These are phyloP conservation scores for Brevipalpus yothersi DNA, from an alignment of 1,140 invertebrate genomes.

Conservation along the genomic window DNA sequence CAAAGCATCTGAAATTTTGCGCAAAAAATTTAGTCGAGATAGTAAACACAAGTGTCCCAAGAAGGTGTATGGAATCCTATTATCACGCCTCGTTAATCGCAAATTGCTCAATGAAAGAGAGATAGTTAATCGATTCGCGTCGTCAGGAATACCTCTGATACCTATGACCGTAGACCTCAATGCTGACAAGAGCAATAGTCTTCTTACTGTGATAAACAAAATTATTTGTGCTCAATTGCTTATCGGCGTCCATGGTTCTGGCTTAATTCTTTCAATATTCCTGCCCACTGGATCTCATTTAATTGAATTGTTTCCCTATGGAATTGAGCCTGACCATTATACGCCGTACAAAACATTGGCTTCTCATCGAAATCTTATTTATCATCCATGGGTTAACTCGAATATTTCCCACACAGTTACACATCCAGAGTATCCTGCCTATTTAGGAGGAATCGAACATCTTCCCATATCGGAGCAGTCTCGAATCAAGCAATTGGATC, in stretches of 20 bases:
- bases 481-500: slow-evolving; percentile 17
- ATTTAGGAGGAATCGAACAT: slow-evolving; percentile 22
- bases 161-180: neutral
- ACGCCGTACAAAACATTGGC: slow-evolving; percentile 24
- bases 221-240: slow-evolving; percentile 16
- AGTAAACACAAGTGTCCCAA: neutral
- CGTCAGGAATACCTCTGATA: neutral
- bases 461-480: slow-evolving; percentile 17
- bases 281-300: slow-evolving; percentile 13
- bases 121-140: slow-evolving; percentile 16
- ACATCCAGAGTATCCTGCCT: slow-evolving; percentile 19
- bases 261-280: slow-evolving; percentile 18
- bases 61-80: slow-evolving; percentile 14
- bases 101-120: slow-evolving; percentile 25
- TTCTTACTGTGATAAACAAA: slow-evolving; percentile 3
- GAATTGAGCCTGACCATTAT: slow-evolving; percentile 22
- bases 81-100: slow-evolving; percentile 23
- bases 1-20: neutral
- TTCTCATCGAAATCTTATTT: slow-evolving; percentile 18
- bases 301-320: slow-evolving; percentile 21
- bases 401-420: slow-evolving; percentile 17
- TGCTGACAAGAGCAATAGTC: too few relatives aligned
- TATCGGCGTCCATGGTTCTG: slow-evolving; percentile 21
- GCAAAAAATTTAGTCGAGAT: neutral
- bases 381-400: slow-evolving; percentile 22